phyloP scores from a whole-genome alignment of 2,888 invertebrate genomes.

The Schizaphis graminum region DNA sequence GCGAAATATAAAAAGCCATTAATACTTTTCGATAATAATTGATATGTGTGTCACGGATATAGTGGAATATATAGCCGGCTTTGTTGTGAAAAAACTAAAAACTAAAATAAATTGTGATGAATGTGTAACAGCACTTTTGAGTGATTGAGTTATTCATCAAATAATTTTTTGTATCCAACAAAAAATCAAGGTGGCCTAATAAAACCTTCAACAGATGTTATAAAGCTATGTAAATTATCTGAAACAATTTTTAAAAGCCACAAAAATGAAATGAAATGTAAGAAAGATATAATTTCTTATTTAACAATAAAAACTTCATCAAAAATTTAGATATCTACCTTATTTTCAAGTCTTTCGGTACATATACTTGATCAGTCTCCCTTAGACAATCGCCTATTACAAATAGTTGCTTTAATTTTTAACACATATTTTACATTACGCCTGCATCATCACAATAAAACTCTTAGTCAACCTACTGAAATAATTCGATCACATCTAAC shows the following conservation, averaged over 20 bases:
- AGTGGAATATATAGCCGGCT: conserved; percentile 4
- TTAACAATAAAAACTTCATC: background rate
- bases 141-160: background rate
- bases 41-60: background rate
- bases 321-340: background rate
- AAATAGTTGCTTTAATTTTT: background rate
- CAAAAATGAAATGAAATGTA: background rate
- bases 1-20: background rate
- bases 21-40: background rate
- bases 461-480: conserved; percentile 12
- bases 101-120: background rate
- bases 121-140: background rate
- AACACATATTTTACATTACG: background rate
- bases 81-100: background rate
- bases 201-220: conserved; percentile 5
- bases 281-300: conserved; percentile 11
- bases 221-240: background rate
- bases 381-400: background rate
- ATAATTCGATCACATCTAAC: conserved; percentile 12
- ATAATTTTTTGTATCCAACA: conserved; percentile 3
- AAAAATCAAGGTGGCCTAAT: conserved; percentile 2
- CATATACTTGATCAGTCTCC: background rate
- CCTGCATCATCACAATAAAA: conserved; percentile 3
- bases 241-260: background rate
- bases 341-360: background rate